Base-by-base conservation (phyloP, 2,888 invertebrate genomes). In the Colletes collaris region DNA sequence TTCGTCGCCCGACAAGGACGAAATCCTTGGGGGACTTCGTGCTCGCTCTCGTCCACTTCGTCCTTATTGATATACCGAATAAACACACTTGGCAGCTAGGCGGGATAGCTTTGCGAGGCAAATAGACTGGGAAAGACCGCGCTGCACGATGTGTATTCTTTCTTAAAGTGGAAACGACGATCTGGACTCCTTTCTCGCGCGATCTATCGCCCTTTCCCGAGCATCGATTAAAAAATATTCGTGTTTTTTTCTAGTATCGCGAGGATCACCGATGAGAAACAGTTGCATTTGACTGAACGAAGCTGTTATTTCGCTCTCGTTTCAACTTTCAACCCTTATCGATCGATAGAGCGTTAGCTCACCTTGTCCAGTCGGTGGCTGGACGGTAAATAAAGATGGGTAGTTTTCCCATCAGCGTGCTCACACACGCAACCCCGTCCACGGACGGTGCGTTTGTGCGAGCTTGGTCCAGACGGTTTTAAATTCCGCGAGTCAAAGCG, bases 401-500 rank as follows among this genome's bases (percentile, higher is more conserved):
- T 77, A 84, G 83, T 85, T 89, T 8, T 83, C 78, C 80, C 85
- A 79, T 87, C 83, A 80, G 72, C 82, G 49, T 55, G 52, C 27
- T 27, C 63, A 73, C 74, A 72, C 66, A 69, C 70, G 69, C 68
- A 67, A 67, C 40, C 60, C 63, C 46, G 27, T 52, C 44, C 44
- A 16, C 35, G 35, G 8, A 10, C 27, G 44, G 50, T 37, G 27
- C 44, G 50, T 35, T 50, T 73, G 69, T 79, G 71, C 8, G 27
- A 27, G 50, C 56, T 62, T 67, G 66, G 65, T 59, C 85, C 81
- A 82, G 82, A 89, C 87, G 90, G 90, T 91, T 92, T 92, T 88
- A 92, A 92, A 92, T 92, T 93, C 91, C 91, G 89, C 90, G 90
- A 91, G 92, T 92, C 92, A 92, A 93, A 92, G 92, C 92, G 89